Percentiles rank a stretch among this genome's conserved stretches.
phyloP scores from a whole-genome alignment of 2,888 invertebrate genomes.

The Eucera pruinosa region DNA sequence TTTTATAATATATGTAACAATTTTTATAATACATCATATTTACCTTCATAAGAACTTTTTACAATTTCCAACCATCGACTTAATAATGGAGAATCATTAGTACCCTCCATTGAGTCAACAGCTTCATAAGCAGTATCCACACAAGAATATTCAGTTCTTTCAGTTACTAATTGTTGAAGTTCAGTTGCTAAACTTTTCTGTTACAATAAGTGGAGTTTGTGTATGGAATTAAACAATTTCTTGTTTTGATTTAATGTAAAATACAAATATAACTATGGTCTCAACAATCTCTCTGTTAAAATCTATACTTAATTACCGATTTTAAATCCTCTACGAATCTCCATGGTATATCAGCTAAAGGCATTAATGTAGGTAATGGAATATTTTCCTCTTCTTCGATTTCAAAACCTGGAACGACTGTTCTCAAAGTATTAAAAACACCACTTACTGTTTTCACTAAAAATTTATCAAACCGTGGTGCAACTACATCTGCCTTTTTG shows the following conservation, averaged over 20 bases:
- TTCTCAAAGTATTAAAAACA: constrained; percentile 91
- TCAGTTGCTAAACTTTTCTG: constrained; percentile 71
- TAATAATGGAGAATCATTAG: constrained; percentile 79
- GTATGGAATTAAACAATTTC: neutral
- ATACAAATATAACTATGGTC: neutral
- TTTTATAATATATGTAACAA: neutral
- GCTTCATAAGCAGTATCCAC: constrained; percentile 88
- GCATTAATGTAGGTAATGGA: constrained; percentile 78
- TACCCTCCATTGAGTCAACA: constrained; percentile 86
- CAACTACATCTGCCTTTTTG: constrained; percentile 85
- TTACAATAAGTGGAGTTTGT: neutral
- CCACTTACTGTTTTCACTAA: constrained; percentile 92
- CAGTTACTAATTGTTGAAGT: constrained; percentile 77
- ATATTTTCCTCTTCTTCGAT: constrained; percentile 81
- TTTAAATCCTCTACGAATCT: constrained; percentile 84
- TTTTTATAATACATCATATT: constrained; percentile 14
- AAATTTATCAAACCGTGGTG: constrained; percentile 87
- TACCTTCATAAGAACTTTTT: constrained; percentile 78
- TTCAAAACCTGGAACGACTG: constrained; percentile 87
- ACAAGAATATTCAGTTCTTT: constrained; percentile 86
- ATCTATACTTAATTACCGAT: constrained; percentile 74
- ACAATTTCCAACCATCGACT: constrained; percentile 79
- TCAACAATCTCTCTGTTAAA: neutral
- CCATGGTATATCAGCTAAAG: constrained; percentile 83
- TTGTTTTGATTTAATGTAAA: neutral